Conservation (phyloP, 2,888 invertebrate genomes). For the Oegoconia quadripuncta region DNA sequence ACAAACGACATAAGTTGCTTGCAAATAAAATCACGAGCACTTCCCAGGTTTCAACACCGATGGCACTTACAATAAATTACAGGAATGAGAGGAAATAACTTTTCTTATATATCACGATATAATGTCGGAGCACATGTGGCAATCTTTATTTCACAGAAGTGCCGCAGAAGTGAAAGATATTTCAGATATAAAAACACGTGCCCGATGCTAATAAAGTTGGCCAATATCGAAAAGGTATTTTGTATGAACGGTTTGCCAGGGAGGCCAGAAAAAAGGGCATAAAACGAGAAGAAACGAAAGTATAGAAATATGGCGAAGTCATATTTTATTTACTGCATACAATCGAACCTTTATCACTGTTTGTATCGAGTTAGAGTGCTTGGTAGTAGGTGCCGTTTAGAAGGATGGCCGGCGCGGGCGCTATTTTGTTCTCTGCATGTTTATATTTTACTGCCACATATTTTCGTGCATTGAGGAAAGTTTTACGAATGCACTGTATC, state of each 20-base stretch:
- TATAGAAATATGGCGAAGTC: constrained; percentile 75
- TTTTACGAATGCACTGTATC: constrained; percentile 9
- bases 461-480: constrained; percentile 23
- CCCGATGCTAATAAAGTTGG: constrained; percentile 74
- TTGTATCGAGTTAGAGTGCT: constrained; percentile 68
- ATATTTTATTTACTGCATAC: constrained; percentile 79
- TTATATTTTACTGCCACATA: constrained; percentile 42
- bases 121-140: constrained; percentile 55
- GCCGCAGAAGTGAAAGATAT: constrained; percentile 66
- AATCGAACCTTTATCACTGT: constrained; percentile 76
- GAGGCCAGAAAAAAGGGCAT: constrained; percentile 71
- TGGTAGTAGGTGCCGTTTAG: constrained; percentile 58
- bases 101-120: constrained; percentile 55
- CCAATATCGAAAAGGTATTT: constrained; percentile 75
- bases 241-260: constrained; percentile 71
- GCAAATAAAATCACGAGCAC: constrained; percentile 40
- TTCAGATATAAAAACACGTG: constrained; percentile 72
- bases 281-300: constrained; percentile 73
- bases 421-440: constrained; percentile 41
- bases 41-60: constrained; percentile 35
- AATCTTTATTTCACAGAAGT: constrained; percentile 61
- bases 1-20: constrained; percentile 36
- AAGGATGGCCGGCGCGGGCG: constrained; percentile 41
- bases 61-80: constrained; percentile 47
- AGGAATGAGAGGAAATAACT: constrained; percentile 48